phyloP scores from a whole-genome alignment of 2,888 invertebrate genomes.

The Leucania comma region DNA sequence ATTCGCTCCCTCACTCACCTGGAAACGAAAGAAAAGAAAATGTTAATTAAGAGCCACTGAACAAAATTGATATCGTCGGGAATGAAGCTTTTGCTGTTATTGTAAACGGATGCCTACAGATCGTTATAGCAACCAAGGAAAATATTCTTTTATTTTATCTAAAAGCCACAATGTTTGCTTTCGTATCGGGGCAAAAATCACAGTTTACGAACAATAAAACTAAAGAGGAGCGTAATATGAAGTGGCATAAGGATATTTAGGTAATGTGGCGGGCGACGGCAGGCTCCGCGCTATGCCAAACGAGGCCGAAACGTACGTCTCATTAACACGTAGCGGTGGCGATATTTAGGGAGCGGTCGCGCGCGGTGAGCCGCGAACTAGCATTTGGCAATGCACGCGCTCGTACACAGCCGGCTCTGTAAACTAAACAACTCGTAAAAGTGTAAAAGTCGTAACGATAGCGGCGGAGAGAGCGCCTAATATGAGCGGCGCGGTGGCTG shows the following conservation, averaged over 20 bases:
- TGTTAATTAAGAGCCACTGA: slow-evolving; percentile 90
- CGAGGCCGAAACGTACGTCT: slow-evolving; percentile 84
- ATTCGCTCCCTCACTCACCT: slow-evolving; percentile 89
- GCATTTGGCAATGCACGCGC: slow-evolving; percentile 88
- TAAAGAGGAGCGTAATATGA: slow-evolving; percentile 52
- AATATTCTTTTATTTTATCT: slow-evolving; percentile 65
- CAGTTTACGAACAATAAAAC: slow-evolving; percentile 53
- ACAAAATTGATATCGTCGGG: slow-evolving; percentile 87
- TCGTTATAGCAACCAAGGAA: slow-evolving; percentile 68
- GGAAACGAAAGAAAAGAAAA: slow-evolving; percentile 90
- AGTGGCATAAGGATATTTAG: slow-evolving; percentile 67
- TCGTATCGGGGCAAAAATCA: slow-evolving; percentile 40
- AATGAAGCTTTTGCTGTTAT: slow-evolving; percentile 83
- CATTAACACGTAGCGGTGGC: slow-evolving; percentile 85
- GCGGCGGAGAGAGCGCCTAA: slow-evolving; percentile 85
- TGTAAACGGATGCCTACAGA: slow-evolving; percentile 83
- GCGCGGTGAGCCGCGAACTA: slow-evolving; percentile 90
- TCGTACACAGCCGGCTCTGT: slow-evolving; percentile 82
- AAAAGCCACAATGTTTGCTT: slow-evolving; percentile 36
- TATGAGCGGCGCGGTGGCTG: slow-evolving; percentile 85
- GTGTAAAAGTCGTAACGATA: slow-evolving; percentile 90
- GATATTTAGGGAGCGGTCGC: slow-evolving; percentile 85
- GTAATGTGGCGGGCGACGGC: slow-evolving; percentile 64
- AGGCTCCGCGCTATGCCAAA: slow-evolving; percentile 79
- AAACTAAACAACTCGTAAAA: slow-evolving; percentile 91